Evolutionary conservation across 2,113 vertebrate genomes (phyloP), one percentile per base, ranked within the genome.

Genomic region (Mystacornis crossleyi): DNA sequence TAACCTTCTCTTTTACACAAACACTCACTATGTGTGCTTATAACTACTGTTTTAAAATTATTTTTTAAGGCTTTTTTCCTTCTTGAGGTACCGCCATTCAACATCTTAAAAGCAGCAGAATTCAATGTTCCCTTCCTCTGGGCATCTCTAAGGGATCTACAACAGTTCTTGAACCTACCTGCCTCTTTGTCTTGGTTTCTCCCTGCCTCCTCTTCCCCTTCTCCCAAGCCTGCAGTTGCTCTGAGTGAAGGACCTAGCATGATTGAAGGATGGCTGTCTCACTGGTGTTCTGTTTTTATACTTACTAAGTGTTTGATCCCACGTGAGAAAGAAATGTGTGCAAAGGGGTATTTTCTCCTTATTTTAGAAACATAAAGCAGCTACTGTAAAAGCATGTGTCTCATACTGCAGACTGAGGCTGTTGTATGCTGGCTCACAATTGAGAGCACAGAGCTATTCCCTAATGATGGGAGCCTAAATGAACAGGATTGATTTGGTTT

Each of bases 241-340:
- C 19, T 66, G 77, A 73, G 25, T 18, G 14, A 58, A 45, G 31
- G 42, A 57, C 34, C 24, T 57, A 42, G 17, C 0, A 14, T 33
- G 26, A 82, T 31, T 23, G n/a, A 55, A 67, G 12, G 45, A 31
- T 14, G n/a, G 12, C 19, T 66, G 14, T 85, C 38, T 66, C 42
- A 47, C 8, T 48, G 64, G 26, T 26, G 13, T 69, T 72, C 26
- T 86, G 4, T 34, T 34, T 18, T 24, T 47, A 5, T 57, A 15
- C 20, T 53, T 74, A 38, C 1, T 4, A 34, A 64, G 80, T 54
- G 13, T 58, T 28, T 89, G 29, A 64, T 91, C 38, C 18, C 24
- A 16, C 9, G 0, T 54, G 20, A 84, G 40, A 26, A 91, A 65
- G 36, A 23, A 78, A 31, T 0, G 0, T 33, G 8, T 40, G 26